These are phyloP conservation scores for Paramuricea clavata DNA, from an alignment of 92 coral and sea anemone genomes.

Conservation along the genomic window DNA sequence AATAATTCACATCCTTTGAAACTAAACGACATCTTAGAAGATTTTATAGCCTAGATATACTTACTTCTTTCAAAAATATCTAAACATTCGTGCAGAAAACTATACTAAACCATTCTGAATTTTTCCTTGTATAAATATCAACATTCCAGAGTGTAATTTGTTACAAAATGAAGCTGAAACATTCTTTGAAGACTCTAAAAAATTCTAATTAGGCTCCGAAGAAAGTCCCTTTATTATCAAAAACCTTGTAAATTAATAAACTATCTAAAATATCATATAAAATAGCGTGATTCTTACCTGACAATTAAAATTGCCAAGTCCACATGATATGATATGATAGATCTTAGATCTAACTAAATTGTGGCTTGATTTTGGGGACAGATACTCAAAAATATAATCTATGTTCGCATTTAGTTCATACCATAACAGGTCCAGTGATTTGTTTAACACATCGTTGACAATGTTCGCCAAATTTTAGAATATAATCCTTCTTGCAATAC, in stretches of 20 bases:
- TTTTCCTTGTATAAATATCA: background rate
- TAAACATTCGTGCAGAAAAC: no score
- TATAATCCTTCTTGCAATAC: conserved; percentile 87
- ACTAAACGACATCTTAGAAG: no score
- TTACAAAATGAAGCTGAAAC: background rate
- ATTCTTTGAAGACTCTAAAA: background rate
- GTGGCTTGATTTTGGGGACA: background rate
- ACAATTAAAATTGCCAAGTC: conserved; percentile 15
- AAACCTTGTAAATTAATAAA: background rate
- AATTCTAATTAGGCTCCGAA: background rate
- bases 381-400: background rate
- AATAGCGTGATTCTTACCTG: background rate
- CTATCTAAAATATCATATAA: background rate
- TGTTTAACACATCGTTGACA: conserved; percentile 86
- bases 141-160: conserved; percentile 3
- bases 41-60: background rate
- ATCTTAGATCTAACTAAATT: background rate
- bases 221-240: background rate
- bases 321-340: background rate
- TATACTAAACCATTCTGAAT: background rate
- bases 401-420: conserved; percentile 18
- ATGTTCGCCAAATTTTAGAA: conserved; percentile 64
- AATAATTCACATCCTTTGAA: background rate
- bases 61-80: no score
- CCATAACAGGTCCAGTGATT: conserved; percentile 95